Evolutionary conservation across 2,888 invertebrate genomes (phyloP), one percentile per base, ranked within the genome.

Genomic region (Orgyia antiqua): DNA sequence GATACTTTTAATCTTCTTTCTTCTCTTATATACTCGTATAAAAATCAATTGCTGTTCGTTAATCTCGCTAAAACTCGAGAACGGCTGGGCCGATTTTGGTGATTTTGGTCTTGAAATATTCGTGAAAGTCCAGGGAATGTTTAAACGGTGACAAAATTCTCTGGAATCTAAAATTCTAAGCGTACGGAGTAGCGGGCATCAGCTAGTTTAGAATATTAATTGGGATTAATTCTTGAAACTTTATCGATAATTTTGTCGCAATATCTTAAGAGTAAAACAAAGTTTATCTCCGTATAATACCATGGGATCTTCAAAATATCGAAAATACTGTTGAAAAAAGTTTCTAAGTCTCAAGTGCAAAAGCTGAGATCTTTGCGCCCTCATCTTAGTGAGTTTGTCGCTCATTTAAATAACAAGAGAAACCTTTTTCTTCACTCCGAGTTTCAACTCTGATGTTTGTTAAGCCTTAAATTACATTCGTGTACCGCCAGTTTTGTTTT

Each of bases 361-460:
- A 68, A 69, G 62, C 54, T 57, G 51, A 53, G 58, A 58, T 58
- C 58, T 51, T 52, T 52, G 48, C 57, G 50, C 58, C 60, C 60
- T 61, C 27, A 58, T 45, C 45, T 44, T 45, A 42, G 39, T 50
- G 71, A 76, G 63, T 78, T 77, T 69, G 64, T 68, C 68, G 58
- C 59, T 70, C 63, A 78, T 79, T 79, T 79, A 67, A 79, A 79
- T 79, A 79, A 79, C 78, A 77, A 68, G 73, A 47, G 58, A 75
- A 77, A 71, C 72, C 78, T 75, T 75, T 77, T 76, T 68, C 59
- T 45, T 48, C 47, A 43, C 9, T 24, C 33, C 39, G 37, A 31
- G 30, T 33, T 19, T 12, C 30, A 10, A 24, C 29, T 26, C 27
- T 20, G 19, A 13, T 27, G n/a, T 12, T 24, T 42, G 28, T 45